Conservation (phyloP, 2,113 vertebrate species). For the Planiliza haematocheilus region DNA sequence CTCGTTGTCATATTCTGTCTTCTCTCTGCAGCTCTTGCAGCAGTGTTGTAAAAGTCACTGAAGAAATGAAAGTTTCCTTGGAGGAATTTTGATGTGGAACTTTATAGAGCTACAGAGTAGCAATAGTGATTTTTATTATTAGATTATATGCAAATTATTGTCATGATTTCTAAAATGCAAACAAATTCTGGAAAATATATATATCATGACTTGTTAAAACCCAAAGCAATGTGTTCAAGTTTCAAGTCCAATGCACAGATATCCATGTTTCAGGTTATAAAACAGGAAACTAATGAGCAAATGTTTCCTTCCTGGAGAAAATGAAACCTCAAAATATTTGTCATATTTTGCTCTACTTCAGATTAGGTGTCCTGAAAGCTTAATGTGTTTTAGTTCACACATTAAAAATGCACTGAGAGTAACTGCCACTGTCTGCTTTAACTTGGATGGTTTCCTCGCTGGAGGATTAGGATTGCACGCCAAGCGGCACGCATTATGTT, state of each 20-base stretch:
- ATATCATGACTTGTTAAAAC: too few relatives aligned
- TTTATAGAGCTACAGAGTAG: too few relatives aligned
- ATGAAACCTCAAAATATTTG: too few relatives aligned
- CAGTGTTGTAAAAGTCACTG: conserved; percentile 25
- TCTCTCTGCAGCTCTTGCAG: conserved; percentile 27
- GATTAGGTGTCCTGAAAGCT: too few relatives aligned
- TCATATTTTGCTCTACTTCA: neutral
- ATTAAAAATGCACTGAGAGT: neutral
- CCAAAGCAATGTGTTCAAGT: neutral
- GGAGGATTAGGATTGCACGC: conserved; percentile 38
- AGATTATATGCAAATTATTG: too few relatives aligned
- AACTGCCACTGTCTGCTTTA: neutral
- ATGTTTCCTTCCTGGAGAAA: neutral
- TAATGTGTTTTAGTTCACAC: neutral
- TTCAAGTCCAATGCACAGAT: neutral
- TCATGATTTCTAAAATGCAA: neutral
- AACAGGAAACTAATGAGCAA: too few relatives aligned
- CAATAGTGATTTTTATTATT: too few relatives aligned
- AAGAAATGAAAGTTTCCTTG: neutral
- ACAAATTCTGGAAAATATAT: neutral
- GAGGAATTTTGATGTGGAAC: conserved; percentile 13
- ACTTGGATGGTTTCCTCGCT: conserved; percentile 2
- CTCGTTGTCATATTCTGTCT: conserved; percentile 42
- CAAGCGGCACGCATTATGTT: conserved; percentile 32
- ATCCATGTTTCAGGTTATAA: neutral